Percentiles rank a stretch among this genome's conserved stretches.
Evolutionary conservation across 1,140 invertebrate species (phyloP).

Genomic region (Aleiodes sp.): DNA sequence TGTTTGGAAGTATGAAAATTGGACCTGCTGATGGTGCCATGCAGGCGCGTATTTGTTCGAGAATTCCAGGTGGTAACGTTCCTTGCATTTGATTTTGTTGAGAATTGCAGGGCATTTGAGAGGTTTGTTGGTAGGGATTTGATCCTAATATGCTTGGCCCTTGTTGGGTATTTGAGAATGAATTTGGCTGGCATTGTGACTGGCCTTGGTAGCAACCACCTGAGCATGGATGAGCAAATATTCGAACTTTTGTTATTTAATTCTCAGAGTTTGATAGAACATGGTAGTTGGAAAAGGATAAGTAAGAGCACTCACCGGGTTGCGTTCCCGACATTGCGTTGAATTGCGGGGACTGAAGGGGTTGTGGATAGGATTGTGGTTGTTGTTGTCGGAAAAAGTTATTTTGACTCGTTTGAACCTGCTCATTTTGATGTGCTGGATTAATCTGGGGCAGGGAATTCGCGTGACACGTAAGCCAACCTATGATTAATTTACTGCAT

Average conservation of each 20-base stretch:
- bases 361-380: conserved; percentile 19
- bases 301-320: background rate
- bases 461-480: conserved; percentile 35
- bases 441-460: conserved; percentile 38
- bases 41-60: conserved; percentile 51
- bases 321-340: conserved; percentile 38
- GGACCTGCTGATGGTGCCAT: conserved; percentile 42
- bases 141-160: background rate
- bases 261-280: background rate
- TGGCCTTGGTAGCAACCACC: background rate
- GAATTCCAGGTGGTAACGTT: conserved; percentile 38
- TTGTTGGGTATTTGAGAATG: background rate
- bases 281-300: no score
- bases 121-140: conserved; percentile 11
- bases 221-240: no score
- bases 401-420: conserved; percentile 45
- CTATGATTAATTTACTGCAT: conserved; percentile 29
- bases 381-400: conserved; percentile 46
- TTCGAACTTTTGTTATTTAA: background rate
- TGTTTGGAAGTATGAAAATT: conserved; percentile 57
- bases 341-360: conserved; percentile 20
- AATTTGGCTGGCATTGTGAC: conserved; percentile 5
- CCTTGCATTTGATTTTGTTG: background rate
- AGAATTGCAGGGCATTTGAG: background rate
- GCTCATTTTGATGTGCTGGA: conserved; percentile 42